phyloP scores from a whole-genome alignment of 2,888 invertebrate species.

The Keiferia lycopersicella region DNA sequence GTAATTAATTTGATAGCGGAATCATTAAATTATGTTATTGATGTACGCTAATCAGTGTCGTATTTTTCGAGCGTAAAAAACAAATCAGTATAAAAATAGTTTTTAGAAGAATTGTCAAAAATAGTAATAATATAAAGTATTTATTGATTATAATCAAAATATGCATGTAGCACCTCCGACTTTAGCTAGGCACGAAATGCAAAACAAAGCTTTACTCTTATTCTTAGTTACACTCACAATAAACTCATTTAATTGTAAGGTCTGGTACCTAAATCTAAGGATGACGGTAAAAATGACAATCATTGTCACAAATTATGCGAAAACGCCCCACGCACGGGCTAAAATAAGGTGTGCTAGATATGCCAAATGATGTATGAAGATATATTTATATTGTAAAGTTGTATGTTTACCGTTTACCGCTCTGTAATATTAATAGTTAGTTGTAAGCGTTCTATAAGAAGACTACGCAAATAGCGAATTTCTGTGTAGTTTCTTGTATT shows the following conservation, averaged over 20 bases:
- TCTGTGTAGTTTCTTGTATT: not conserved
- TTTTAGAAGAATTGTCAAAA: not conserved
- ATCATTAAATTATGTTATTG: constrained; percentile 6
- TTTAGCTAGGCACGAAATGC: not conserved
- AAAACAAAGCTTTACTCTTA: constrained; percentile 20
- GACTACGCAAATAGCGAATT: not conserved
- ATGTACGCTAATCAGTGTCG: not conserved
- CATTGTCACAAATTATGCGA: constrained; percentile 34
- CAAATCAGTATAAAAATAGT: not conserved
- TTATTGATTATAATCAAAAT: not conserved
- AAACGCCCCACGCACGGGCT: constrained; percentile 37
- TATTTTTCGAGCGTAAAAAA: constrained; percentile 2
- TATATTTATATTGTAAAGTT: constrained; percentile 49
- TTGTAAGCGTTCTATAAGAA: constrained; percentile 2
- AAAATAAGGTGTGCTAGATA: constrained; percentile 64
- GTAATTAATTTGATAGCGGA: constrained; percentile 5
- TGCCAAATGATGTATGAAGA: constrained; percentile 59
- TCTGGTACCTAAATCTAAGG: constrained; percentile 28
- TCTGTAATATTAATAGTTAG: constrained; percentile 37
- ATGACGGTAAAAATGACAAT: constrained; percentile 17
- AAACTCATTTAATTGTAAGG: constrained; percentile 32
- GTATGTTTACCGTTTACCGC: constrained; percentile 36
- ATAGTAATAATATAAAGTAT: not conserved
- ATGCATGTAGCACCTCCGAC: constrained; percentile 11
- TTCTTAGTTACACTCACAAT: constrained; percentile 21